Evolutionary conservation across 2,888 invertebrate species (phyloP), one percentile per base, ranked within the genome.

Genomic region (Nysson spinosus): DNA sequence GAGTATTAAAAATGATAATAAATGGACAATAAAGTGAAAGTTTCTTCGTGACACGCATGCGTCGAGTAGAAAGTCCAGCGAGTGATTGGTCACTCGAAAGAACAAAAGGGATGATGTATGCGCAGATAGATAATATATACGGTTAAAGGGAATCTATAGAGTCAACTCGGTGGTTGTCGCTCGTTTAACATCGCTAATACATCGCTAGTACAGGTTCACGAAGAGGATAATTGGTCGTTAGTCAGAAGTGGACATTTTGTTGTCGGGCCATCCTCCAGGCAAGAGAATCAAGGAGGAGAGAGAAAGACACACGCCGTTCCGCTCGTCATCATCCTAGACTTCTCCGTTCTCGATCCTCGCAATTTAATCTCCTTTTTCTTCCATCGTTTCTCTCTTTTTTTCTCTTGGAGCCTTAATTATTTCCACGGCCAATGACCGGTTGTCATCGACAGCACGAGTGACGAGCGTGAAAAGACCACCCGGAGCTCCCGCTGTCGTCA

Each of bases 381-480:
- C 28, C 6, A 11, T 32, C 17, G 22, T 30, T 16, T 56, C 16
- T 35, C 49, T 70, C 32, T 11, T 19, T 30, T 16, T 56, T 14
- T 35, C 49, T 70, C 32, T 11, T 19, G 28, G 43, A 55, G 51
- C 57, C 57, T 67, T 70, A 72, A 75, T 74, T 76, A 74, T 66
- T 76, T 50, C 4, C 46, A n/a, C 42, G 66, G 26, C 51, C 73
- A 77, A 75, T 64, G 74, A 77, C 75, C 67, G 75, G 77, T 75
- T 75, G 74, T 75, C 77, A 69, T 67, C 74, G 70, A 66, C 74
- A 61, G 58, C 35, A 57, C 24, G 46, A 47, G 40, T 69, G 77
- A 72, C 56, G 69, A 66, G 39, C 76, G 51, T 35, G 51, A 69
- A 63, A 46, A 49, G 74, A 76, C 77, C 74, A 76, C 77, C 77